Evolutionary conservation across 2,113 vertebrate species (phyloP), one percentile per base, ranked within the genome.

Genomic region (Origma solitaria): DNA sequence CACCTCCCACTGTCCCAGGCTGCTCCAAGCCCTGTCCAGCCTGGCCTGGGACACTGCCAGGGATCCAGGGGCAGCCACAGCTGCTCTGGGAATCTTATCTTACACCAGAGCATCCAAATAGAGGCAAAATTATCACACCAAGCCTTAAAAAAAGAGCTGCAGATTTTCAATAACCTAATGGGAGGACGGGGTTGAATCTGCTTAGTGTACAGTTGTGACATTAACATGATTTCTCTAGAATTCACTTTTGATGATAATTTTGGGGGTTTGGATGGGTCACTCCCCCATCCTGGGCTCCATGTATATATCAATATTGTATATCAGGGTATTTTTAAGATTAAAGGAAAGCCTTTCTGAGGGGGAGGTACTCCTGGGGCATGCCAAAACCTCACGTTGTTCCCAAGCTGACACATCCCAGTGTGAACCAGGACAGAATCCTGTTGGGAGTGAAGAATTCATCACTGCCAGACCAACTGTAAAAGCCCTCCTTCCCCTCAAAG

Each of bases 361-460:
- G 9, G 13, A 71, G 51, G 30, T 49, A 1, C 49, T 69, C 47
- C 53, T 65, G 56, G 58, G 35, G 69, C 49, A 73, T 0, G 0
- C 58, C 17, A 78, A 71, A 84, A 38, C 33, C 15, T 9, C 23
- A 2, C 0, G 1, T 3, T 10, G 2, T 8, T 27, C 51, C 69
- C 0, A 0, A 14, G 38, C 15, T n/a, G 44, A 66, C 61, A 25
- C 1, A 0, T 42, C 85, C 82, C 18, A 9, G 61, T 3, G 47
- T 6, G 62, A 83, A 57, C 16, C 60, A 56, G 62, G 62, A 60
- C 0, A 1, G 44, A 31, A 20, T 86, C 50, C n/a, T 47, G 40
- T 24, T 0, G 7, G 71, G 51, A 44, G 16, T 18, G 42, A 44
- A 17, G 42, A 44, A 44, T 7, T 44, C 42, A 44, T 16, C 35